These are phyloP conservation scores for Allobates femoralis DNA, from an alignment of 2,797 vertebrate genomes.

Conservation along the genomic window DNA sequence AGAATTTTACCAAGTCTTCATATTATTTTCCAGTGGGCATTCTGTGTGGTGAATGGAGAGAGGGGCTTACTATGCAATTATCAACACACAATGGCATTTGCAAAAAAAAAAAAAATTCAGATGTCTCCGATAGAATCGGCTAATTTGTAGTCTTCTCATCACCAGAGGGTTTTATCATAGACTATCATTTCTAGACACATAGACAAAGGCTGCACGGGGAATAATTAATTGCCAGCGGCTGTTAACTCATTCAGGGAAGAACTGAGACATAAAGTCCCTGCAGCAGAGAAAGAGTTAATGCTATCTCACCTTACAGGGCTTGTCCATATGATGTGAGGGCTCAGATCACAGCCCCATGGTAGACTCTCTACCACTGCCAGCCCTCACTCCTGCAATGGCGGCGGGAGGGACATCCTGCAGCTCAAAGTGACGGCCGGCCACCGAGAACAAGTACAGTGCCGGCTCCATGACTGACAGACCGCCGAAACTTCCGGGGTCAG, in stretches of 20 bases:
- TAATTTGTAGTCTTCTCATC: constrained; percentile 61
- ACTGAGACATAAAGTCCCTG: background rate
- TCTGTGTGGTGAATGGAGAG: constrained; percentile 46
- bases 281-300: constrained; percentile 11
- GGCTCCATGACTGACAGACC: too few relatives aligned
- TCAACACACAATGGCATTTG: constrained; percentile 58
- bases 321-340: too few relatives aligned
- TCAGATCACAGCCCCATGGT: too few relatives aligned
- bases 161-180: constrained; percentile 47
- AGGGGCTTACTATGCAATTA: constrained; percentile 34
- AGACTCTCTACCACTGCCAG: too few relatives aligned
- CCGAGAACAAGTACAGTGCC: too few relatives aligned
- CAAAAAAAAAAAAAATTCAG: constrained; percentile 34
- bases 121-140: constrained; percentile 36
- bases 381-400: too few relatives aligned
- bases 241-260: constrained; percentile 42
- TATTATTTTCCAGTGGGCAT: constrained; percentile 17
- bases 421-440: too few relatives aligned
- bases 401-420: too few relatives aligned
- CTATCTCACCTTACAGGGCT: too few relatives aligned
- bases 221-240: constrained; percentile 56
- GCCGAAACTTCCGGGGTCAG: too few relatives aligned
- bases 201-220: constrained; percentile 56
- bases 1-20: constrained; percentile 54
- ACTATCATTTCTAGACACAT: constrained; percentile 63